A percentile compares a stretch with the other conserved stretches of the same genome.
Evolutionary conservation across 2,888 invertebrate species (phyloP).

Genomic region (Lysandra bellargus): DNA sequence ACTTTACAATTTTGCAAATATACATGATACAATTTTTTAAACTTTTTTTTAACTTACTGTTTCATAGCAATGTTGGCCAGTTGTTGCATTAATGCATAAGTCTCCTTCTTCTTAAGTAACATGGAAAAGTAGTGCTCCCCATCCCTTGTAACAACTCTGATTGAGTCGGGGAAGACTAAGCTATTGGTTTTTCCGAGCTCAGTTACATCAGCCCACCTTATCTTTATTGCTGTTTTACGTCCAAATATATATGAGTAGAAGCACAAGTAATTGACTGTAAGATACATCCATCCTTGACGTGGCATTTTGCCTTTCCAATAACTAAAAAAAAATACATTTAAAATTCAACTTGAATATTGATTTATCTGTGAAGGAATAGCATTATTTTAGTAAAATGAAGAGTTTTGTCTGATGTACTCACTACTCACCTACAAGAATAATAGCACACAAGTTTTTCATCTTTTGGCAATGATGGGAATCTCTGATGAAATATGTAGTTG

Average conservation of each 20-base stretch:
- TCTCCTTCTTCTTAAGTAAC: constrained; percentile 93
- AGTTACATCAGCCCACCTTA: constrained; percentile 95
- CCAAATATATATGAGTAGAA: constrained; percentile 98
- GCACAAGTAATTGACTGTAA: constrained; percentile 97
- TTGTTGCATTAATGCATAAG: constrained; percentile 95
- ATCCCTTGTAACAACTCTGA: constrained; percentile 91
- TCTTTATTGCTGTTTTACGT: constrained; percentile 91
- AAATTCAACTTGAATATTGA: not conserved
- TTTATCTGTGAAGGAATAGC: not conserved
- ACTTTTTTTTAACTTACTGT: constrained; percentile 76
- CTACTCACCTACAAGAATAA: constrained; percentile 92
- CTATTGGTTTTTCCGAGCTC: constrained; percentile 89
- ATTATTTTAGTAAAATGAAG: not conserved
- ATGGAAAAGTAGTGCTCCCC: constrained; percentile 94
- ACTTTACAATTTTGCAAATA: too few relatives aligned
- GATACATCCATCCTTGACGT: constrained; percentile 97
- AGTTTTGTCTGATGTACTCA: not conserved
- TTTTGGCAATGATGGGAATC: constrained; percentile 91
- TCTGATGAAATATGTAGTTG: constrained; percentile 90
- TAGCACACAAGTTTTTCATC: constrained; percentile 98
- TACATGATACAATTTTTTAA: too few relatives aligned
- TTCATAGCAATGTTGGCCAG: constrained; percentile 98
- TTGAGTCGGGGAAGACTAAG: constrained; percentile 90
- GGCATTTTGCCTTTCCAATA: constrained; percentile 96
- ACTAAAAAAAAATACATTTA: constrained; percentile 75